Percentiles rank a stretch among this genome's conserved stretches.
Evolutionary conservation across 2,797 vertebrate species (phyloP).

Genomic region (Tapera naevia): DNA sequence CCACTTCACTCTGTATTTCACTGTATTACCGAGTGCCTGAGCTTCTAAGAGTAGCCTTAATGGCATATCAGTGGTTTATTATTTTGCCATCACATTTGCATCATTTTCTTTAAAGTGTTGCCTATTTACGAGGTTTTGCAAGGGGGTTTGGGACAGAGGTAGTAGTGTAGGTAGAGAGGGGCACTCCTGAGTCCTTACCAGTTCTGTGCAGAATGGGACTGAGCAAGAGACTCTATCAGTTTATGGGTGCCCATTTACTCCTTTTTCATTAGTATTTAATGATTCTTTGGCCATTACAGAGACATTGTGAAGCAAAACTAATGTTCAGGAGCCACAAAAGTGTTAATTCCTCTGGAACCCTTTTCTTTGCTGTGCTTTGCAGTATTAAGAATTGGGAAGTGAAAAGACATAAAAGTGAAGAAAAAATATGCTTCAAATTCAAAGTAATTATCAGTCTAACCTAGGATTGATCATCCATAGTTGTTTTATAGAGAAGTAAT

Average conservation of each 20-base stretch:
- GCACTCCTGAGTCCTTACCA: neutral
- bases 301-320: neutral
- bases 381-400: neutral
- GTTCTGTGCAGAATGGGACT: neutral
- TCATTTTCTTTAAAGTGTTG: conserved; percentile 40
- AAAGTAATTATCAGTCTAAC: neutral
- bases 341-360: neutral
- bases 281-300: neutral
- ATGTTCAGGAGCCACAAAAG: neutral
- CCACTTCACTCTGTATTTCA: neutral
- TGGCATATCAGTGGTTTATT: neutral
- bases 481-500: neutral
- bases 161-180: neutral
- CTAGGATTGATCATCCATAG: neutral
- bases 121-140: neutral
- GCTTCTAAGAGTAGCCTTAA: neutral
- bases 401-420: neutral
- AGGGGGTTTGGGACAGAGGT: neutral
- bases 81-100: conserved; percentile 33
- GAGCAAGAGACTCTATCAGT: neutral
- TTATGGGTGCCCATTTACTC: neutral
- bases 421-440: neutral
- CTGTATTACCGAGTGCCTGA: neutral
- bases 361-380: neutral
- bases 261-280: neutral